phyloP scores from a whole-genome alignment of 2,888 invertebrate species.

The Cosmopolites sordidus region DNA sequence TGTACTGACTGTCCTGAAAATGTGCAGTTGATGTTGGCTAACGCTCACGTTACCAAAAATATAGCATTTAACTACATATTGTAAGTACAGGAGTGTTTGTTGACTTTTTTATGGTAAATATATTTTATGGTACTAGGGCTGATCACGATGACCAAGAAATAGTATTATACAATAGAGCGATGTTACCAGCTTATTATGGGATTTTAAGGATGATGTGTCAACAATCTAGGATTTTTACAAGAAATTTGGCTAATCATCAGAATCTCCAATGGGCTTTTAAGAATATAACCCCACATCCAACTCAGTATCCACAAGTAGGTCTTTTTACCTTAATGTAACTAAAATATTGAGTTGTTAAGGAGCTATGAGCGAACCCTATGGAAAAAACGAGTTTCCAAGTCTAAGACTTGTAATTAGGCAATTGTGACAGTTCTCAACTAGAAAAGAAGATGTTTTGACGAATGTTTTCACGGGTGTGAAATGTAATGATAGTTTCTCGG shows the following conservation, averaged over 20 bases:
- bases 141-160: conserved; percentile 97
- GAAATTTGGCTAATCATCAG: conserved; percentile 85
- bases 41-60: conserved; percentile 84
- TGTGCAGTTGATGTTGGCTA: conserved; percentile 80
- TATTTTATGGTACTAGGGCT: conserved; percentile 57
- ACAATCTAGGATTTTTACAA: conserved; percentile 78
- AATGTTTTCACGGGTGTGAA: no score
- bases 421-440: no score
- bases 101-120: conserved; percentile 1
- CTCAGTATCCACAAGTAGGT: conserved; percentile 75
- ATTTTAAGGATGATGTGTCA: conserved; percentile 86
- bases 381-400: no score
- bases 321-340: no score
- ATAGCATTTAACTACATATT: conserved; percentile 95
- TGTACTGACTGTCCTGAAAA: conserved; percentile 92
- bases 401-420: no score
- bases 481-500: no score
- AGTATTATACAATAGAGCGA: conserved; percentile 87
- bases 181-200: conserved; percentile 91
- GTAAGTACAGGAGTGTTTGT: conserved; percentile 59
- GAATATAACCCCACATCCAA: conserved; percentile 93
- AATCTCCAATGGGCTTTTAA: conserved; percentile 96
- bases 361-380: no score
- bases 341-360: no score
- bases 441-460: no score